These are phyloP conservation scores for Ptiloglossa arizonensis DNA, from an alignment of 1,140 invertebrate genomes.

Conservation along the genomic window DNA sequence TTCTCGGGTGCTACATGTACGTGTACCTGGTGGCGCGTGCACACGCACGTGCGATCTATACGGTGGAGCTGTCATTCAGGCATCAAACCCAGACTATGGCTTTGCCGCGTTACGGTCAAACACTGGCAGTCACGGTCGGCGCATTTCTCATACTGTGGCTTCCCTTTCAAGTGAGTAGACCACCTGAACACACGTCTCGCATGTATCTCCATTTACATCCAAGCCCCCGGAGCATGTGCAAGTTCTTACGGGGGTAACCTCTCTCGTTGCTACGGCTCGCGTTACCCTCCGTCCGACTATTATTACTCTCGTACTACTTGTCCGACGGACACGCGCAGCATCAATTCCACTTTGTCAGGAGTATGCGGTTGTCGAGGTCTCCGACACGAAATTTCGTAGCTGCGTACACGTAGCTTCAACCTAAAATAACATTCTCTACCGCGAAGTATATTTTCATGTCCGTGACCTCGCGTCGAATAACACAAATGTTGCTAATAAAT, in stretches of 20 bases:
- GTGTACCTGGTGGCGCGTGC: slow-evolving; percentile 86
- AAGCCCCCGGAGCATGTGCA: background rate
- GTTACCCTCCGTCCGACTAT: slow-evolving; percentile 5
- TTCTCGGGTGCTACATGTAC: slow-evolving; percentile 86
- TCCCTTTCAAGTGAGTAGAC: slow-evolving; percentile 83
- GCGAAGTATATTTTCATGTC: background rate
- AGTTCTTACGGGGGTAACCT: background rate
- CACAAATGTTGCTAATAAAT: no score
- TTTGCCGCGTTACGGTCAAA: slow-evolving; percentile 84
- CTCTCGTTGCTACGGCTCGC: background rate
- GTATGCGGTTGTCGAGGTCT: background rate
- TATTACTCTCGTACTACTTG: slow-evolving; percentile 21
- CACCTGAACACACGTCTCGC: background rate
- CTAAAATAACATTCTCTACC: background rate
- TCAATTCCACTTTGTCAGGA: slow-evolving; percentile 41
- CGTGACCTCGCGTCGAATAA: no score
- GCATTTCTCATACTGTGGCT: slow-evolving; percentile 85
- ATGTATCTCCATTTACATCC: slow-evolving; percentile 11
- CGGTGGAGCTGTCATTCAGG: slow-evolving; percentile 84
- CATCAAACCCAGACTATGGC: slow-evolving; percentile 80
- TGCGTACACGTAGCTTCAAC: no score
- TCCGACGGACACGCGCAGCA: slow-evolving; percentile 3
- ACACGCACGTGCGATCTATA: slow-evolving; percentile 86
- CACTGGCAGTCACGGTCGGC: slow-evolving; percentile 85
- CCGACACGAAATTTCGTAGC: slow-evolving; percentile 4